Percentiles rank a stretch among this genome's conserved stretches.
phyloP scores from a whole-genome alignment of 2,797 vertebrate genomes.

The Enteromius thamalakanensis region DNA sequence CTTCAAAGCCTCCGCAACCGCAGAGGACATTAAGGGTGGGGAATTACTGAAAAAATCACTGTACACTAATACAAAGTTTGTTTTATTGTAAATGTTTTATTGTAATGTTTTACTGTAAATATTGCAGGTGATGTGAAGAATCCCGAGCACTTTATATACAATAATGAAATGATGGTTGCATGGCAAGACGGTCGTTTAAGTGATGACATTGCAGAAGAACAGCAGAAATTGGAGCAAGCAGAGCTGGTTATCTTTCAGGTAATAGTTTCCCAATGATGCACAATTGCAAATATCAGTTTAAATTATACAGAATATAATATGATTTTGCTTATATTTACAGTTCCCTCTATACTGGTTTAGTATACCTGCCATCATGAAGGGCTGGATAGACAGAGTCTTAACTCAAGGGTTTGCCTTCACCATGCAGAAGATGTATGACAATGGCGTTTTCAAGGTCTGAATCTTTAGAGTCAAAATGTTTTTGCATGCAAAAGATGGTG shows the following conservation, averaged over 20 bases:
- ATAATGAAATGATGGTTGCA: slow-evolving; percentile 75
- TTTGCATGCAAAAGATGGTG: neutral
- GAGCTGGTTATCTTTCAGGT: slow-evolving; percentile 91
- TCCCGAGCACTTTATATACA: slow-evolving; percentile 79
- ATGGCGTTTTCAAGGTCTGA: slow-evolving; percentile 83
- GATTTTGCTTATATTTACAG: slow-evolving; percentile 62
- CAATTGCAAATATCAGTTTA: neutral
- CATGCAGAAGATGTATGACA: slow-evolving; percentile 74
- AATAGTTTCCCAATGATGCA: neutral
- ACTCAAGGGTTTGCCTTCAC: slow-evolving; percentile 86
- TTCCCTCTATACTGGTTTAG: slow-evolving; percentile 92
- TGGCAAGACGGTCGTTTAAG: slow-evolving; percentile 77
- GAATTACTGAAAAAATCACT: neutral
- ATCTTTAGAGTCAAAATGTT: neutral
- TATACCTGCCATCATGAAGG: slow-evolving; percentile 89
- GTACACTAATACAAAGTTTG: neutral
- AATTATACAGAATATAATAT: neutral
- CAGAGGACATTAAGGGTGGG: slow-evolving; percentile 81
- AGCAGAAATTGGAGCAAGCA: slow-evolving; percentile 83
- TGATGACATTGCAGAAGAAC: slow-evolving; percentile 81
- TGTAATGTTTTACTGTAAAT: neutral
- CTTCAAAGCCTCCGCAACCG: slow-evolving; percentile 82
- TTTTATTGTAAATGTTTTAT: too few relatives aligned
- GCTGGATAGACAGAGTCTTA: slow-evolving; percentile 89
- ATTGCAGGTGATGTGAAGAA: slow-evolving; percentile 77